Base-by-base conservation (phyloP, 2,888 invertebrate species). In the Metalampra italica region DNA sequence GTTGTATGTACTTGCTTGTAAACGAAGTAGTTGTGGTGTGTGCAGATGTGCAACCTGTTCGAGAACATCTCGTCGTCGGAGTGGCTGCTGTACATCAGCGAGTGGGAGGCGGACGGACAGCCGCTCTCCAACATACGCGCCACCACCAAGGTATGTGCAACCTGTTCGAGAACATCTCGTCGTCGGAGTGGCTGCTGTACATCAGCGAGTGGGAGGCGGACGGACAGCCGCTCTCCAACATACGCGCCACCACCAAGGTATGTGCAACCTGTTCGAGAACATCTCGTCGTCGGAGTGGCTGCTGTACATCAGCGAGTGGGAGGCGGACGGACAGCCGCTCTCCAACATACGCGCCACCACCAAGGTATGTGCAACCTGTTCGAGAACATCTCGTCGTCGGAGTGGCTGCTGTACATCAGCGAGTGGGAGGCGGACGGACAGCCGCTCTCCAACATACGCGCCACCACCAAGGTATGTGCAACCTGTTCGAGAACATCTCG, bases 261-360 rank as follows among this genome's bases (percentile, higher is more conserved):
- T 29, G 15, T 0, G 95, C 79, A 97, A 97, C 82, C 91, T 97
- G 83, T 97, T 97, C 82, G 96, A 96, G 80, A 95, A 96, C 83
- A 85, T 94, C 36, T 95, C 95, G 58, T 94, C 96, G 50, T 96
- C 97, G 0, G 97, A 97, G 82, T 97, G 97, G 97, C 84, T 97
- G 70, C 90, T 97, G 66, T 97, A 97, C 87, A 97, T 97, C 77
- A 97, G 97, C 45, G 97, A 97, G 83, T 97, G 97, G 97, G 92
- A 93, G 41, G 91, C 38, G 13, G 43, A 92, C 63, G 94, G 93
- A 11, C 93, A 93, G 67, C 92, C 92, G 60, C 93, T 95, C 53
- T 96, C 96, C 72, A 97, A 97, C 85, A 96, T 97, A 55, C 91
- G 96, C 50, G 96, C 94, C 47, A 97, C 97, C 50, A 97, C 97